A percentile compares a stretch with the other conserved stretches of the same genome.
Evolutionary conservation across 2,113 vertebrate genomes (phyloP).

Genomic region (Lynx canadensis): DNA sequence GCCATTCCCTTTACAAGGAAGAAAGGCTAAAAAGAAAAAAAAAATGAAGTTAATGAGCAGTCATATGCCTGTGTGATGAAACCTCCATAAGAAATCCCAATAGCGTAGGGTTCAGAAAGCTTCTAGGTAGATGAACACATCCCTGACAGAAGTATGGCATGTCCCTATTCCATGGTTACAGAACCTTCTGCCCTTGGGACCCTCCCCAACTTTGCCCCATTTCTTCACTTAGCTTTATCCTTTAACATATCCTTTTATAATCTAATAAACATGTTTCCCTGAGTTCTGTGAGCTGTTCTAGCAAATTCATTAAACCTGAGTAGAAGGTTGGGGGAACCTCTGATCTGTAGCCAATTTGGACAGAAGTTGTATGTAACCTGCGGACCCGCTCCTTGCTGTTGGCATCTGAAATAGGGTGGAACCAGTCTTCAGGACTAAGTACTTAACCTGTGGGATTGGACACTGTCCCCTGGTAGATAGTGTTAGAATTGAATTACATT

Average conservation of each 20-base stretch:
- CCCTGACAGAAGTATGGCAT: background rate
- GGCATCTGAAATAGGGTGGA: background rate
- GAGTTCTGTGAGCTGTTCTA: background rate
- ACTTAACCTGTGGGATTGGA: background rate
- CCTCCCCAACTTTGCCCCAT: background rate
- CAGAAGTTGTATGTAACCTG: background rate
- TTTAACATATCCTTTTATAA: background rate
- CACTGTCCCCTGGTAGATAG: background rate
- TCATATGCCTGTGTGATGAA: background rate
- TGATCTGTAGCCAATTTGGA: background rate
- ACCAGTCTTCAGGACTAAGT: background rate
- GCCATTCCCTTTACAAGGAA: background rate
- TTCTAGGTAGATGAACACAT: background rate
- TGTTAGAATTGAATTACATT: background rate
- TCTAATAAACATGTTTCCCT: background rate
- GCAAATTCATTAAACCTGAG: background rate
- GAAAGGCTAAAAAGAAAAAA: background rate
- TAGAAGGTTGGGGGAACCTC: background rate
- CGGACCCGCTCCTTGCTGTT: background rate
- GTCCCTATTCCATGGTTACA: background rate
- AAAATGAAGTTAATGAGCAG: background rate
- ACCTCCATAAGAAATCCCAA: background rate
- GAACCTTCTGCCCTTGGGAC: background rate
- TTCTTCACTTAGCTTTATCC: background rate
- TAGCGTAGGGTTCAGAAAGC: background rate